phyloP scores from a whole-genome alignment of 2,113 vertebrate species.

The Tragelaphus buxtoni region DNA sequence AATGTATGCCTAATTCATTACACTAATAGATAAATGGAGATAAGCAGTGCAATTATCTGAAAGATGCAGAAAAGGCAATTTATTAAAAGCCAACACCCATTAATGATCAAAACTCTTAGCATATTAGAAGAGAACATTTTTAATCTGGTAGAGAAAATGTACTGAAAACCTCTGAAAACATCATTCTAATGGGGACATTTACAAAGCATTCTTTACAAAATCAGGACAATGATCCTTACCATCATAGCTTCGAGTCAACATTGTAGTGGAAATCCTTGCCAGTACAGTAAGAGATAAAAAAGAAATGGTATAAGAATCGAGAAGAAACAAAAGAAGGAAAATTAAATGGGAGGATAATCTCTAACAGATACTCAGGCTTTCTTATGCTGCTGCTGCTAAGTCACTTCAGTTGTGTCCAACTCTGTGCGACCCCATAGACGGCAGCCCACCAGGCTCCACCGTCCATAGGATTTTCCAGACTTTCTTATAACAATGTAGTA shows the following conservation, averaged over 20 bases:
- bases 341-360: background rate
- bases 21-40: background rate
- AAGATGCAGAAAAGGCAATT: background rate
- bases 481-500: background rate
- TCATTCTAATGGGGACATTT: background rate
- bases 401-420: accelerated
- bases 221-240: background rate
- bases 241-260: background rate
- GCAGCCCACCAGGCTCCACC: too few species aligned
- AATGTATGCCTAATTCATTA: background rate
- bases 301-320: background rate
- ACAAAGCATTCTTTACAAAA: background rate
- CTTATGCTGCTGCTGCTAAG: too few species aligned
- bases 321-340: background rate
- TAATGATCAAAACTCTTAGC: background rate
- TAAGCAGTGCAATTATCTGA: background rate
- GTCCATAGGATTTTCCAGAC: too few species aligned
- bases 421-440: too few species aligned
- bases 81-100: background rate
- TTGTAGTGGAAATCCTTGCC: background rate
- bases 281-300: background rate
- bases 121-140: background rate
- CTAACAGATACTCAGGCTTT: background rate
- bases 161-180: background rate
- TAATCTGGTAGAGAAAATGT: background rate